phyloP scores from a whole-genome alignment of 2,888 invertebrate species.

The Syrphus vitripennis region DNA sequence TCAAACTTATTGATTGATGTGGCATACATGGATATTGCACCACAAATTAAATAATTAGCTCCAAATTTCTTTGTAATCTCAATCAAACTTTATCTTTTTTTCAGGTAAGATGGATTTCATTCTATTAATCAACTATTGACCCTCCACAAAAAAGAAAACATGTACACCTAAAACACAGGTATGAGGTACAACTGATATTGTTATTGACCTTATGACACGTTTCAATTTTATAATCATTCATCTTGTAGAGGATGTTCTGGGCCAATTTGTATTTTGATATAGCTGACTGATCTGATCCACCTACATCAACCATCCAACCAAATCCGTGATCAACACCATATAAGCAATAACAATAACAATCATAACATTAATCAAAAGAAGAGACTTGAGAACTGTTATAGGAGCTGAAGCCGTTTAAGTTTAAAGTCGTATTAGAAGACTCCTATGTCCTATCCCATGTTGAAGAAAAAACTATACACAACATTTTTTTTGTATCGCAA shows the following conservation, averaged over 20 bases:
- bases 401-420: not conserved
- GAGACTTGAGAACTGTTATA: not conserved
- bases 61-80: not conserved
- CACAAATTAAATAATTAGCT: not conserved
- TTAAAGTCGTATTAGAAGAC: not conserved
- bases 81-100: not conserved
- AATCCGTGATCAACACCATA: not conserved
- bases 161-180: not conserved
- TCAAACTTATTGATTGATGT: not conserved
- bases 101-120: not conserved
- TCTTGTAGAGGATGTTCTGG: not conserved
- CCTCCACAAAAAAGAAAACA: not conserved
- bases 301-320: not conserved
- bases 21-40: not conserved
- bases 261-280: not conserved
- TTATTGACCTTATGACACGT: conserved; percentile 38
- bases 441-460: too few relatives aligned
- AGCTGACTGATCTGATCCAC: not conserved
- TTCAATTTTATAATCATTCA: conserved; percentile 19
- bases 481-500: conserved; percentile 24
- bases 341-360: not conserved
- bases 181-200: not conserved
- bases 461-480: not conserved
- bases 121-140: not conserved
- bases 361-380: not conserved